Evolutionary conservation across 2,888 invertebrate genomes (phyloP).

Genomic region (Panorpa germanica): DNA sequence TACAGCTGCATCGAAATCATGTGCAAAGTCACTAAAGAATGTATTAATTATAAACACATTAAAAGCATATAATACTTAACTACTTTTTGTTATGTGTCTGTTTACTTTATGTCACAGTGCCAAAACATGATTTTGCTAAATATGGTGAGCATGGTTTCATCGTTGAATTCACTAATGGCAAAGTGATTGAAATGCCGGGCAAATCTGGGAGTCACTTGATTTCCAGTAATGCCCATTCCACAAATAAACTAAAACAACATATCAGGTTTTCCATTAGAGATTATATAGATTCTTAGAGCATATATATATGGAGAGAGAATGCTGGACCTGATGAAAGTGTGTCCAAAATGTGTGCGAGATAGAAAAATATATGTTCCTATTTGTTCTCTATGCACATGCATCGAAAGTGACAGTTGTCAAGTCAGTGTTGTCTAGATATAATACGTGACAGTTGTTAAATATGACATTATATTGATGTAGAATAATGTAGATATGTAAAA

Average conservation of each 20-base stretch:
- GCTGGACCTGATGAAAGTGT: too few species aligned
- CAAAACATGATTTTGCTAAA: slow-evolving; percentile 82
- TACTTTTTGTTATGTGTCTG: too few species aligned
- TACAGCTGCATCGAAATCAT: slow-evolving; percentile 85
- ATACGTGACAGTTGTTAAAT: too few species aligned
- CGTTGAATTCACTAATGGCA: slow-evolving; percentile 78
- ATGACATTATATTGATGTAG: too few species aligned
- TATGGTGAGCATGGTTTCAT: slow-evolving; percentile 63
- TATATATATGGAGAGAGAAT: too few species aligned
- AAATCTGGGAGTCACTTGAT: slow-evolving; percentile 68
- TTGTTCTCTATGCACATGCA: too few species aligned
- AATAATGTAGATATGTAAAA: too few species aligned
- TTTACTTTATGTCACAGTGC: slow-evolving; percentile 84
- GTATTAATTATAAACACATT: not conserved
- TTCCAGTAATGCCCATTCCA: slow-evolving; percentile 71
- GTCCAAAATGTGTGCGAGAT: too few species aligned
- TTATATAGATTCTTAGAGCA: too few species aligned
- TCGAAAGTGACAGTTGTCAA: too few species aligned
- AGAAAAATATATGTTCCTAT: too few species aligned
- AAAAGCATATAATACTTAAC: slow-evolving; percentile 3
- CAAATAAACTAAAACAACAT: slow-evolving; percentile 45
- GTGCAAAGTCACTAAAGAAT: slow-evolving; percentile 65
- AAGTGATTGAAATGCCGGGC: slow-evolving; percentile 72
- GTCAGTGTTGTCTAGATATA: too few species aligned
- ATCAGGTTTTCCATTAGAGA: not conserved